phyloP scores from a whole-genome alignment of 1,140 invertebrate species.

The Berghia stephanieae region DNA sequence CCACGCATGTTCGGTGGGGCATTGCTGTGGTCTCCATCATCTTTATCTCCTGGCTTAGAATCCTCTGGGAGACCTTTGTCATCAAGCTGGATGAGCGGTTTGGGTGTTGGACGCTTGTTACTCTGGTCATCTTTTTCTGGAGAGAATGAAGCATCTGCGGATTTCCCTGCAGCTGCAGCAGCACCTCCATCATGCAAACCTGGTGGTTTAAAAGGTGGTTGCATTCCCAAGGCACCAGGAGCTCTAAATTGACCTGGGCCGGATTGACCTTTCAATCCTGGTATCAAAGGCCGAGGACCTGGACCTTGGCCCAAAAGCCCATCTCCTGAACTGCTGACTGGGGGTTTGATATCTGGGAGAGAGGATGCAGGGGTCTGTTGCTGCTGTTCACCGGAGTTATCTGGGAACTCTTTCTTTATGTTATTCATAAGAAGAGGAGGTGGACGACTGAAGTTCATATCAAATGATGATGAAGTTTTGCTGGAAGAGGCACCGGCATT shows the following conservation, averaged over 20 bases:
- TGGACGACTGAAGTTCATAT: constrained; percentile 12
- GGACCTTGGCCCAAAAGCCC: not conserved
- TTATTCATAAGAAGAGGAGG: constrained; percentile 21
- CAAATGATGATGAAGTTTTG: not conserved
- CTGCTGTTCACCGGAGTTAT: too few relatives aligned
- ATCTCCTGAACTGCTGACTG: not conserved
- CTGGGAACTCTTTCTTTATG: not conserved
- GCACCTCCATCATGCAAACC: not conserved
- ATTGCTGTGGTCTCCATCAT: not conserved
- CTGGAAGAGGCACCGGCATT: not conserved
- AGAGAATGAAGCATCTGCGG: not conserved
- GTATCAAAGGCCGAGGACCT: constrained; percentile 20
- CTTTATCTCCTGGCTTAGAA: not conserved
- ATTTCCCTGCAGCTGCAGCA: not conserved
- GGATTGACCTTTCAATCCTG: constrained; percentile 3
- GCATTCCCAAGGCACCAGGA: not conserved
- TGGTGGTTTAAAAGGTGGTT: constrained; percentile 5
- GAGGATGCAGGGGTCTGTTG: not conserved
- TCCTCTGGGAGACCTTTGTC: not conserved
- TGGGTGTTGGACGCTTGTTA: constrained; percentile 4
- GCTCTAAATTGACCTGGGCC: not conserved
- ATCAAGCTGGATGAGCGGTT: constrained; percentile 13
- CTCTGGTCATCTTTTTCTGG: not conserved
- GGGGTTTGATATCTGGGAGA: not conserved
- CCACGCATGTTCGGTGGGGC: not conserved